Evolutionary conservation across 2,888 invertebrate species (phyloP).

Genomic region (Steinernema carpocapsae): DNA sequence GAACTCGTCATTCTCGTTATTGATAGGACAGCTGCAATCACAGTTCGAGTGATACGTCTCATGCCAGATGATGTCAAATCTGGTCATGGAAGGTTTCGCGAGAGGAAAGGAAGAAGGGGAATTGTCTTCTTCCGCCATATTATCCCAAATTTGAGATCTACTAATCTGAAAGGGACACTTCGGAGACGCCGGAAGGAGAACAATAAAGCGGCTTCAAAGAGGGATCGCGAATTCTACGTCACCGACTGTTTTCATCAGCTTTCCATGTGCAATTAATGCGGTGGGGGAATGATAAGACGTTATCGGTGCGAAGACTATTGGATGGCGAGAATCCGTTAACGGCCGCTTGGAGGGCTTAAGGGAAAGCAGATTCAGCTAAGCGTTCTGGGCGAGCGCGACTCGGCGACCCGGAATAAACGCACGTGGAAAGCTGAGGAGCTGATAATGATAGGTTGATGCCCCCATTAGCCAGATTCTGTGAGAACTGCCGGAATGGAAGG

Average conservation of each 20-base stretch:
- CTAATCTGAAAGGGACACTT: constrained; percentile 15
- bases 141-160: constrained; percentile 33
- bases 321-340: constrained; percentile 2
- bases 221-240: neutral
- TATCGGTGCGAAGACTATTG: constrained; percentile 25
- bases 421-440: too few species aligned
- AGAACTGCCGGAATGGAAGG: too few species aligned
- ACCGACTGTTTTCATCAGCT: constrained; percentile 22
- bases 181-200: neutral
- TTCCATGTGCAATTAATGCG: constrained; percentile 29
- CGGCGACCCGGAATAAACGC: too few species aligned
- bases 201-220: neutral
- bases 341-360: neutral
- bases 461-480: too few species aligned
- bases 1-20: constrained; percentile 29
- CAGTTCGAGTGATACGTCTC: constrained; percentile 25
- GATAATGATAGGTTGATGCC: too few species aligned
- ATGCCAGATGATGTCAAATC: constrained; percentile 34
- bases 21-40: constrained; percentile 31
- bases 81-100: constrained; percentile 17
- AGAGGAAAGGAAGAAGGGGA: neutral
- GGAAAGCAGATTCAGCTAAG: neutral
- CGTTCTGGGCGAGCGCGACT: neutral
- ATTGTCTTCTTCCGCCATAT: constrained; percentile 5
- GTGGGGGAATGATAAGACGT: constrained; percentile 30